Percentiles rank a stretch among this genome's conserved stretches.
Evolutionary conservation across 2,113 vertebrate species (phyloP).

Genomic region (Thinocorus orbignyianus): DNA sequence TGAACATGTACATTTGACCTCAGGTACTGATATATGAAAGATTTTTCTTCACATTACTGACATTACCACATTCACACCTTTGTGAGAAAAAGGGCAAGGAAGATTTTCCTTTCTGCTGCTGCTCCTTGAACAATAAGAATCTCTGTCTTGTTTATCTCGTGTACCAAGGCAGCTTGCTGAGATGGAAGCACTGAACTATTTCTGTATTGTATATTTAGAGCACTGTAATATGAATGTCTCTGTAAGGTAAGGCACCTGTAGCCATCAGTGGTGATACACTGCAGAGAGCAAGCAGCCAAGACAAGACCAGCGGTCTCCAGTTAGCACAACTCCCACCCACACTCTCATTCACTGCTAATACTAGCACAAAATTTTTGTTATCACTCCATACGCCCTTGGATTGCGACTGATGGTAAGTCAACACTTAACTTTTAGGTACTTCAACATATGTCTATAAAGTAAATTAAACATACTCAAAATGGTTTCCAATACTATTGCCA

Average conservation of each 20-base stretch:
- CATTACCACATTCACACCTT: fast-evolving
- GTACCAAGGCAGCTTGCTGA: not conserved
- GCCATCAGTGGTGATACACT: not conserved
- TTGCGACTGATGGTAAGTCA: not conserved
- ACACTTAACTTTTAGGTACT: not conserved
- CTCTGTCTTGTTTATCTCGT: not conserved
- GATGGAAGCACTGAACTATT: not conserved
- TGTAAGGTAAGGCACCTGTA: not conserved
- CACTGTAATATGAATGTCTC: not conserved
- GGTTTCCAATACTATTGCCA: not conserved
- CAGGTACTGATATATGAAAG: not conserved
- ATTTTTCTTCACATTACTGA: not conserved
- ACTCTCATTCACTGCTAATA: not conserved
- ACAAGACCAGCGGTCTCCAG: not conserved
- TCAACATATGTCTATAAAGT: not conserved
- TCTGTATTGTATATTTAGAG: not conserved
- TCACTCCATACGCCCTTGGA: not conserved
- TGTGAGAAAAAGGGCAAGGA: not conserved
- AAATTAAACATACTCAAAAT: not conserved
- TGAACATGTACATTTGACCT: not conserved
- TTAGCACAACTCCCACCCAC: not conserved
- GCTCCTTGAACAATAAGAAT: not conserved
- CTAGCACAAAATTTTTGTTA: not conserved
- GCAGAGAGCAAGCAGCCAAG: not conserved
- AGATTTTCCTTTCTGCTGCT: not conserved